phyloP scores from a whole-genome alignment of 1,140 invertebrate genomes.

The Papilio helenus region DNA sequence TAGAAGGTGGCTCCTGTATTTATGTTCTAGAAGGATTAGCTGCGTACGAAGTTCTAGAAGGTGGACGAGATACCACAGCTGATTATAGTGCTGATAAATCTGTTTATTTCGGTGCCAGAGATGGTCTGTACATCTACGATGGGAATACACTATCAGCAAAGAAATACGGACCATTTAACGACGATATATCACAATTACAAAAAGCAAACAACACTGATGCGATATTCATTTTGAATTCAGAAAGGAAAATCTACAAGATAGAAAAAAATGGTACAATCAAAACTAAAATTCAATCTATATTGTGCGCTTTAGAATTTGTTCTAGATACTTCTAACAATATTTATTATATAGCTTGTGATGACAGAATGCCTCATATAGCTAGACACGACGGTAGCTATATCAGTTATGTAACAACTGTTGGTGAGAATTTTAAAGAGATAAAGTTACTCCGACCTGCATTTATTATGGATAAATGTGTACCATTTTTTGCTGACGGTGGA shows the following conservation, averaged over 20 bases:
- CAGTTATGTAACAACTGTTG: constrained; percentile 49
- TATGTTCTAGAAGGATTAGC: constrained; percentile 69
- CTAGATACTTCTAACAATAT: constrained; percentile 72
- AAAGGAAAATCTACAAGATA: constrained; percentile 60
- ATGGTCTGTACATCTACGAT: constrained; percentile 68
- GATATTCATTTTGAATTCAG: constrained; percentile 61
- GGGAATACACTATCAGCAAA: constrained; percentile 61
- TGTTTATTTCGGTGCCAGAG: constrained; percentile 67
- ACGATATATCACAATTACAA: constrained; percentile 70
- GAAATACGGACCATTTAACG: constrained; percentile 61
- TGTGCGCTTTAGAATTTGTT: constrained; percentile 66
- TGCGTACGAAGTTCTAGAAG: constrained; percentile 71
- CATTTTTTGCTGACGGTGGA: constrained; percentile 62
- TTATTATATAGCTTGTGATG: constrained; percentile 64
- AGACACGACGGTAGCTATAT: constrained; percentile 53
- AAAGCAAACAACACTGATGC: constrained; percentile 64
- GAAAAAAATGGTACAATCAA: constrained; percentile 63
- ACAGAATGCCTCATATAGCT: constrained; percentile 56
- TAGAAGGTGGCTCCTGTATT: constrained; percentile 65
- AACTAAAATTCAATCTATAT: constrained; percentile 51
- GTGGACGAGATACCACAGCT: constrained; percentile 64
- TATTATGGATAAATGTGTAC: constrained; percentile 65
- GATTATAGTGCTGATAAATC: constrained; percentile 61
- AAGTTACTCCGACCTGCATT: constrained; percentile 65
- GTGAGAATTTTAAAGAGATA: constrained; percentile 58